These are phyloP conservation scores for Temnothorax ravouxi DNA, from an alignment of 2,888 invertebrate species.

Conservation along the genomic window DNA sequence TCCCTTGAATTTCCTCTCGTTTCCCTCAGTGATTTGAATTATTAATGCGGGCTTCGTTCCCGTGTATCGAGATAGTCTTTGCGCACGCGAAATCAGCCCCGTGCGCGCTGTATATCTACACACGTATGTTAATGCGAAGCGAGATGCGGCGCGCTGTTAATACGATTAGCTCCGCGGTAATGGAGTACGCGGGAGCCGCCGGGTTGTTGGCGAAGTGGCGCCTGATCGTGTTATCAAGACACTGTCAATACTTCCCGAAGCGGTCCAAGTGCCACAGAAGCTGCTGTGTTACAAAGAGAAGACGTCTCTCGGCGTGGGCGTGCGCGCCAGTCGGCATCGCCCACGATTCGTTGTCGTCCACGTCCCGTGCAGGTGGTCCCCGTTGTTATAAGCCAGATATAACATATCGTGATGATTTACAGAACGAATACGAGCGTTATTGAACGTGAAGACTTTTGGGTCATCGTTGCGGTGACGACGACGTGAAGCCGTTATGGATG, in stretches of 20 bases:
- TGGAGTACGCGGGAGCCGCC: constrained; percentile 77
- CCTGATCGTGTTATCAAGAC: constrained; percentile 81
- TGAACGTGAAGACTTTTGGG: background rate
- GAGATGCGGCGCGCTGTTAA: constrained; percentile 76
- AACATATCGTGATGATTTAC: constrained; percentile 16
- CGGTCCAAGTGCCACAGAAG: constrained; percentile 60
- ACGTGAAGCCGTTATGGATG: constrained; percentile 31
- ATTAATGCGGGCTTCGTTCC: background rate
- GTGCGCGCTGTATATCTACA: constrained; percentile 52
- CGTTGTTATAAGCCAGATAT: constrained; percentile 7
- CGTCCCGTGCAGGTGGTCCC: background rate
- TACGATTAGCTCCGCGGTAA: constrained; percentile 80
- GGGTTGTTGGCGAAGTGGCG: constrained; percentile 67
- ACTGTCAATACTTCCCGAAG: constrained; percentile 74
- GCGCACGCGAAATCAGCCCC: constrained; percentile 5
- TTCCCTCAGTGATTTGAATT: background rate
- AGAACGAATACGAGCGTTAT: constrained; percentile 1
- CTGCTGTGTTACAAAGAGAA: constrained; percentile 61
- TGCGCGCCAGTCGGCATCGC: background rate
- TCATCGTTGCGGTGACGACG: background rate
- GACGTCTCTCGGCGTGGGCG: constrained; percentile 28
- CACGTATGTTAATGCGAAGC: constrained; percentile 63
- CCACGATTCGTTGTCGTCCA: background rate
- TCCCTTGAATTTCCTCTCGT: background rate
- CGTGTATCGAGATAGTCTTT: background rate